Evolutionary conservation across 2,797 vertebrate genomes (phyloP), one percentile per base, ranked within the genome.

Genomic region (Sebastes glaucus): DNA sequence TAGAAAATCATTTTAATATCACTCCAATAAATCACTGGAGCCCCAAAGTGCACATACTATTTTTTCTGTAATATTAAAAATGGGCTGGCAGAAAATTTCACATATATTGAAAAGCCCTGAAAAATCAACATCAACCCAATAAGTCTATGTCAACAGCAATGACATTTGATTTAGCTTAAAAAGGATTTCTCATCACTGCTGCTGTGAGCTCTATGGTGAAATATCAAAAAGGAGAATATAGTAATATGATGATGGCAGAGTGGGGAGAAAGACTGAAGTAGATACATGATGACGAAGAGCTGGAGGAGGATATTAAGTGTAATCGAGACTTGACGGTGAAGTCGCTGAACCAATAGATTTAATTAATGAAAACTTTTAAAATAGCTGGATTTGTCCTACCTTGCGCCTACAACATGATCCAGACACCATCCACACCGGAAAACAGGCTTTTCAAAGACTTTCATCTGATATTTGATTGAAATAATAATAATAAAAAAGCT

Each of bases 131-230:
- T 94, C 93, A 90, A 88, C 78, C 81, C 87, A 92, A 93, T 93
- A 95, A 93, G 90, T 93, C 90, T 93, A 92, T 92, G 94, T 96
- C 95, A 96, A 95, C 80, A 95, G 81, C 71, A 78, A 84, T 95
- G 94, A 94, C 93, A 96, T 96, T 96, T 95, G 92, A 92, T 92
- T 94, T 91, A 91, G 90, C 91, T 93, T 94, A 94, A 95, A 93
- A 90, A 79, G 81, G 86, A 89, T 87, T 89, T 94, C 74, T 94
- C 93, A 85, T 91, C 89, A 87, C 76, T 80, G 86, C 82, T 75
- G 86, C 89, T 87, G 23, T 70, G 87, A 84, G 78, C 79, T 88
- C 82, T 32, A 71, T 46, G 74, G 59, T 63, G 74, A 77, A 79
- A 86, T 68, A 87, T 66, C 71, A 81, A 78, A 80, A 73, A 78